Evolutionary conservation across 2,888 invertebrate genomes (phyloP), one percentile per base, ranked within the genome.

Genomic region (Tetragonula carbonaria): DNA sequence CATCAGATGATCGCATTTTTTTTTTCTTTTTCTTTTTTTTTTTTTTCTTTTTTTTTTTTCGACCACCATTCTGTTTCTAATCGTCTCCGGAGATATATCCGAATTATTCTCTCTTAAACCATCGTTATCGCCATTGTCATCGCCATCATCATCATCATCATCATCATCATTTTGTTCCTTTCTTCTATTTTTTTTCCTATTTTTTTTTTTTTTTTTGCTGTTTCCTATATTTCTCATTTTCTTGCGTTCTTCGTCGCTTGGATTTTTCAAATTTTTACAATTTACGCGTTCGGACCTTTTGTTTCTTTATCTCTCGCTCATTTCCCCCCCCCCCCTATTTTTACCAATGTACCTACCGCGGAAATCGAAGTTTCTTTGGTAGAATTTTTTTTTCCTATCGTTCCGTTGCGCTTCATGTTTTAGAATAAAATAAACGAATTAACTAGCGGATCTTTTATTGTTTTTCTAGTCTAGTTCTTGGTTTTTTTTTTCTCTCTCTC

Each of bases 401-500:
- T 80, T 79, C 75, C 66, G 78, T 68, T 63, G 18, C n/a, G 70
- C 67, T 85, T 70, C 68, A 65, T 53, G 63, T 71, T 73, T 78
- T 68, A 80, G 62, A 63, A 38, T 71, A 28, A 72, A 38, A 77
- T 33, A 68, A 76, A 77, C 76, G 28, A 72, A 71, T 79, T 70
- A 75, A 82, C 66, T 53, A 78, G 59, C 77, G 68, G 50, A 79
- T 74, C 59, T 72, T 85, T 84, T 80, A 80, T 80, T 63, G 57
- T 74, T 85, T 21, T 55, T 84, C 85, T 84, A 84, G 84, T 85
- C 85, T 78, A 84, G 84, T 75, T 80, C 65, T 78, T 76, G 66
- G 67, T 78, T 67, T 65, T 76, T 82, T 8, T 8, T 45, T 8
- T 45, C 33, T 3, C 3, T 33, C 33, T 33, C 33, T 33, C 33